Percentiles rank a stretch among this genome's conserved stretches.
phyloP scores from a whole-genome alignment of 2,113 vertebrate genomes.

The Aviceda subcristata region DNA sequence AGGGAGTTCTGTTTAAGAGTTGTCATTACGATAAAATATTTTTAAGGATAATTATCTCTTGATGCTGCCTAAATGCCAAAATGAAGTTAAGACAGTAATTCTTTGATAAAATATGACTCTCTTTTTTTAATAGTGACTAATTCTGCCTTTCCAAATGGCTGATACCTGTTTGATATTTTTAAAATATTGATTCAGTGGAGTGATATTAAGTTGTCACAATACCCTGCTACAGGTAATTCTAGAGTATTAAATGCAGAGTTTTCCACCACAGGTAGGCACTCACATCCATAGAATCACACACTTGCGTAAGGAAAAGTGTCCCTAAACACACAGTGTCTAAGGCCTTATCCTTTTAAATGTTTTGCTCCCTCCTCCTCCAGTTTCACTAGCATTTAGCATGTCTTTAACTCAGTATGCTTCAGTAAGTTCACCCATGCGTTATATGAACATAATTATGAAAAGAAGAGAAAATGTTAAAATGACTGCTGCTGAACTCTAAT shows the following conservation, averaged over 20 bases:
- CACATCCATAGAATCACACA: not conserved
- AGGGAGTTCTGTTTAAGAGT: not conserved
- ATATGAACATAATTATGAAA: not conserved
- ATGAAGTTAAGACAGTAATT: not conserved
- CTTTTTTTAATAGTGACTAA: not conserved
- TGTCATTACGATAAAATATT: not conserved
- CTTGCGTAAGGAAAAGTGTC: not conserved
- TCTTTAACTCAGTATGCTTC: not conserved
- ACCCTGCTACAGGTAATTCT: not conserved
- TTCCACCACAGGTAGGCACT: not conserved
- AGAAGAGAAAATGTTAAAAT: not conserved
- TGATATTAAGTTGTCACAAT: not conserved
- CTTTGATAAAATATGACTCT: not conserved
- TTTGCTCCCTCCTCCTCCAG: not conserved
- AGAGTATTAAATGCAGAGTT: not conserved
- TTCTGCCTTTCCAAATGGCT: not conserved
- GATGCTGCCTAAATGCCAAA: not conserved
- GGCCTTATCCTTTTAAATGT: not conserved
- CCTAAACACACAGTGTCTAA: not conserved
- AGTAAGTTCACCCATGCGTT: not conserved
- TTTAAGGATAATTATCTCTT: not conserved
- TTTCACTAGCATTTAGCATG: not conserved
- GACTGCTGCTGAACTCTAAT: not conserved
- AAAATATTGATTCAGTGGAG: not conserved
- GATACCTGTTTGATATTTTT: not conserved